Evolutionary conservation across 2,888 invertebrate species (phyloP).

Genomic region (Seira sanloemensis): DNA sequence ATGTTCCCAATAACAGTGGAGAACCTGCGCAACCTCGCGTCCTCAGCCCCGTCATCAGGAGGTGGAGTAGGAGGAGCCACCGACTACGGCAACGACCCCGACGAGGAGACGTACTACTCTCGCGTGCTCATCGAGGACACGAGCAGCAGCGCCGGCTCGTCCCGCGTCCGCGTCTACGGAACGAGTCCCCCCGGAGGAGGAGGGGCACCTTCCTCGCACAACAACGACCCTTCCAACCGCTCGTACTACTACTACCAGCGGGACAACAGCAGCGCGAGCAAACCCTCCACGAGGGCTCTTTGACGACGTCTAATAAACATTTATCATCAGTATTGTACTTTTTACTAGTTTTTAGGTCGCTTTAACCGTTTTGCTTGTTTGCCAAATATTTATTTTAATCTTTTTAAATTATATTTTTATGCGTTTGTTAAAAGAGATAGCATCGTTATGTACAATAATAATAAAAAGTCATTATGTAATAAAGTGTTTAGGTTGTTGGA

Average conservation of each 20-base stretch:
- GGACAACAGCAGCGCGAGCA: background rate
- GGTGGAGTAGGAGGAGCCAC: background rate
- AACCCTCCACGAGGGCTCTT: conserved; percentile 63
- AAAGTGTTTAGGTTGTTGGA: background rate
- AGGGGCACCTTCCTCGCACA: background rate
- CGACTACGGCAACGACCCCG: background rate
- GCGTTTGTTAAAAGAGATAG: no score
- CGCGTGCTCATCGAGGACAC: conserved; percentile 49
- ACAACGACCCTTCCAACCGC: no score
- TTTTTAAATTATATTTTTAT: no score
- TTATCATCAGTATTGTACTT: background rate
- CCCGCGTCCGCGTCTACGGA: conserved; percentile 27
- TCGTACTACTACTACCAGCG: conserved; percentile 37
- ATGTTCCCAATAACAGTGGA: conserved; percentile 24
- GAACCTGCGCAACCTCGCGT: conserved; percentile 45
- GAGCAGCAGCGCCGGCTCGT: background rate
- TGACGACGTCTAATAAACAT: conserved; percentile 61
- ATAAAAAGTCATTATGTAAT: no score
- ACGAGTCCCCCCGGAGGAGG: conserved; percentile 11
- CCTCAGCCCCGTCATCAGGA: background rate
- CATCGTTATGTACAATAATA: no score
- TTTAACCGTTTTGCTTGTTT: no score
- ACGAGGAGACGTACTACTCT: conserved; percentile 46
- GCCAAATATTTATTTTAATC: no score
- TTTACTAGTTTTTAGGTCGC: no score